Evolutionary conservation across 2,888 invertebrate species (phyloP), one percentile per base, ranked within the genome.

Genomic region (Meiosimyza platycephala): DNA sequence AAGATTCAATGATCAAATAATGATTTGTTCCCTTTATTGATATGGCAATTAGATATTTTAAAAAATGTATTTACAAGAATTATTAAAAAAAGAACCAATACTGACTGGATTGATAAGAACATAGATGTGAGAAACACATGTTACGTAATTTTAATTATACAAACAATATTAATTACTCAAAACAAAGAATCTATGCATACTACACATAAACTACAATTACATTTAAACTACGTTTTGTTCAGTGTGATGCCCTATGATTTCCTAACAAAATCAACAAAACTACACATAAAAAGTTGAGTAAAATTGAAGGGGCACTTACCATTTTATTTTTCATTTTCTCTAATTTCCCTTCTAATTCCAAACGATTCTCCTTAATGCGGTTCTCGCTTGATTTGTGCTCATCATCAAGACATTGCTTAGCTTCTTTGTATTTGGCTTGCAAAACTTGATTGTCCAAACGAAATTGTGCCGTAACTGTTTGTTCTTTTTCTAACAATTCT

Each of bases 281-380:
- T 55, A 72, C 59, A 71, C 62, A 28, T 28, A 50, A 16, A 55
- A 51, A 3, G 12, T 9, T 60, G 62, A 4, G 15, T 33, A 52
- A 12, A 33, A 16, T 16, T 33, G 47, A 62, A 40, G 51, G 33
- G 28, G 3, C 11, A 90, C 91, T 90, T 89, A 94, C 94, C 93
- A 94, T 94, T 90, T 93, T 93, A 67, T 90, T 89, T 85, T 94
- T 95, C 90, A 94, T 92, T 85, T 92, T 90, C 81, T 92, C 93
- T 81, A 95, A 87, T 87, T 94, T 94, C 77, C 90, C 90, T 80
- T 93, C 94, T 82, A 94, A 92, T 81, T 93, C 93, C n/a, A 85
- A 75, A 3, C 87, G 87, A 74, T 84, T 85, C 33, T 85, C 86
- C 69, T 86, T 87, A 6, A 86, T 78, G 18, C 82, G 83, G 6